Conservation (phyloP, 2,113 vertebrate genomes). For the Hassar affinis region DNA sequence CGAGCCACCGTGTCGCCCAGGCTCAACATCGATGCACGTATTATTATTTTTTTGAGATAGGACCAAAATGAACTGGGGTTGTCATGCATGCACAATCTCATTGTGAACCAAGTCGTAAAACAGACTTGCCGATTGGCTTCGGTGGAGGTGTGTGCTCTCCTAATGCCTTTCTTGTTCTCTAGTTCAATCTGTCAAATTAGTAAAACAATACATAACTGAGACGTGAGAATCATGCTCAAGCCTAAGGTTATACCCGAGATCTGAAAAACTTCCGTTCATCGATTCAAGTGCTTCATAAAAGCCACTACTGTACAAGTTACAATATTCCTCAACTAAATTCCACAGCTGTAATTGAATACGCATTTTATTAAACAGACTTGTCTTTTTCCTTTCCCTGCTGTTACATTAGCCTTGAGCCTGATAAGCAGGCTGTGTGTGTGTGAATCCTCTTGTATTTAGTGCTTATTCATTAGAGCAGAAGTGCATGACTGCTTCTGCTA, state of each 20-base stretch:
- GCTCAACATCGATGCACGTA: too few species aligned
- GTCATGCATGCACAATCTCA: too few species aligned
- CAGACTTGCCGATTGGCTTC: too few species aligned
- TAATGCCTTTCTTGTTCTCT: background rate
- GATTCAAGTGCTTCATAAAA: background rate
- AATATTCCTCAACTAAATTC: background rate
- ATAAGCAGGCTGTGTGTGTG: conserved; percentile 20
- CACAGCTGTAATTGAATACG: background rate
- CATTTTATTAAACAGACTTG: background rate
- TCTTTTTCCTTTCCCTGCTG: background rate
- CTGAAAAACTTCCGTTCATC: background rate
- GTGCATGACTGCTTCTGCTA: conserved; percentile 58
- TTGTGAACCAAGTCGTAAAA: too few species aligned
- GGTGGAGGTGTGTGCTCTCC: too few species aligned
- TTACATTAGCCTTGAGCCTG: background rate
- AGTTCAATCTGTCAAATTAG: background rate
- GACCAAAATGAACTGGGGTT: too few species aligned
- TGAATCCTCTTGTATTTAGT: conserved; percentile 27
- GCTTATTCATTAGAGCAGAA: conserved; percentile 36
- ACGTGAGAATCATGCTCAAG: background rate
- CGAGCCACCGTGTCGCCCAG: too few species aligned
- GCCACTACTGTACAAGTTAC: background rate
- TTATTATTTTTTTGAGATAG: too few species aligned
- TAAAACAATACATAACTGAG: background rate
- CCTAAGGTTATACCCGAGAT: background rate